Percentiles rank a stretch among this genome's conserved stretches.
phyloP scores from a whole-genome alignment of 2,888 invertebrate species.

The Microchrysa polita region DNA sequence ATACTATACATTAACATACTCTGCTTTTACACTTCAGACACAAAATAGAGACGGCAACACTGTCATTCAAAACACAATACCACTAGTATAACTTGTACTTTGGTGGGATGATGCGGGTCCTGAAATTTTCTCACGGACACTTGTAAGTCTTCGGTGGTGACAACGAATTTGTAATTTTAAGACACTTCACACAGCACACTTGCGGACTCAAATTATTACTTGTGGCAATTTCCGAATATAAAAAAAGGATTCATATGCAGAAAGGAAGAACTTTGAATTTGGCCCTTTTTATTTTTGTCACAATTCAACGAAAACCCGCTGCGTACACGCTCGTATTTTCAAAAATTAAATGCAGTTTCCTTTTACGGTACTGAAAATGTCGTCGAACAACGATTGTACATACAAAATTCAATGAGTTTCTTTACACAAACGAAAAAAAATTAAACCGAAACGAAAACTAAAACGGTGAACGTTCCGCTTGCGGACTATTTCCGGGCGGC shows the following conservation, averaged over 20 bases:
- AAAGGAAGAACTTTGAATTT: too few species aligned
- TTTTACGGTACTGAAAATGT: not conserved
- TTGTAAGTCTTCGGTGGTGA: too few species aligned
- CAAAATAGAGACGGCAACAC: slow-evolving; percentile 3
- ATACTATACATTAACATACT: slow-evolving; percentile 48
- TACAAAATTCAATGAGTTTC: not conserved
- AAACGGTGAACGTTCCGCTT: slow-evolving; percentile 26
- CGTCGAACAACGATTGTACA: not conserved
- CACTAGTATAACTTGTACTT: too few species aligned
- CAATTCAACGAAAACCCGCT: too few species aligned
- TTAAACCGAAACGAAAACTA: not conserved
- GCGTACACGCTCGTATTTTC: not conserved
- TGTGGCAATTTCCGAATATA: too few species aligned
- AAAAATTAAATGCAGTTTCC: not conserved
- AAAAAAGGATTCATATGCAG: too few species aligned
- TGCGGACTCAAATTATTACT: too few species aligned
- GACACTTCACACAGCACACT: too few species aligned
- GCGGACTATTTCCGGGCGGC: slow-evolving; percentile 44
- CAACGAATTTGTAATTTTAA: too few species aligned
- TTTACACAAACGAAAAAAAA: not conserved
- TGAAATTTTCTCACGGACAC: too few species aligned
- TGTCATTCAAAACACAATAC: slow-evolving; percentile 31
- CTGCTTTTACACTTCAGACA: slow-evolving; percentile 36
- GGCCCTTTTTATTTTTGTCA: too few species aligned
- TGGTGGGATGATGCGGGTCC: too few species aligned